Base-by-base conservation (phyloP, 2,888 invertebrate genomes). In the Drosophila diplacantha region DNA sequence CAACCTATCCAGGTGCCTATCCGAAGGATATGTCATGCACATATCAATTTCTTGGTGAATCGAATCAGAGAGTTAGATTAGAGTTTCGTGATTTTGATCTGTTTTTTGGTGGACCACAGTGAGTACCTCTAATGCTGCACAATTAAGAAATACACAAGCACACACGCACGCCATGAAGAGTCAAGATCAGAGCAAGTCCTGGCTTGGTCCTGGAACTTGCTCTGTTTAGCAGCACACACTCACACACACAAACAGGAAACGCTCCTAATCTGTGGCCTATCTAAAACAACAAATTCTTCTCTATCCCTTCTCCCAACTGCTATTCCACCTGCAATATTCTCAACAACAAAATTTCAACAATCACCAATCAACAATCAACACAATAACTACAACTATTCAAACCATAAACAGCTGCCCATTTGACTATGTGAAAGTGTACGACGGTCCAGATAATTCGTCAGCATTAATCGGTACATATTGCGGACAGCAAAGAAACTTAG, bases 1-100 rank as follows among this genome's bases (percentile, higher is more conserved):
- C 99, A 69, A 99, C 99, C 69, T 99, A 99, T 91, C 99, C 99
- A 69, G 99, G 99, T 78, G 94, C 97, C 85, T 99, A 99, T 90
- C 99, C 99, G 76, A 98, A 98, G 90, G 95, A 97, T 89, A 92
- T 98, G 86, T 92, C 91, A 83, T 99, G 98, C 91, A 93, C 93
- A 89, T 97, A 97, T 90, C 94, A 95, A 89, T 96, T 99, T 90
- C 92, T 95, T 85, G 99, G 99, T 53, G 92, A 93, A 86, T 91
- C 92, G 50, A 95, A 95, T 57, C 97, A 99, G 90, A 91, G 99
- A 86, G 95, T 99, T 81, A 93, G 97, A 73, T 91, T 99, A 81
- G 97, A 96, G 90, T 98, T 99, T 90, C 92, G 97, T 86, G 99
- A 99, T 90, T 99, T 99, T 90, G 98, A 98, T 90, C 93, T 99